phyloP scores from a whole-genome alignment of 2,888 invertebrate species.

The Entomobrya proxima region DNA sequence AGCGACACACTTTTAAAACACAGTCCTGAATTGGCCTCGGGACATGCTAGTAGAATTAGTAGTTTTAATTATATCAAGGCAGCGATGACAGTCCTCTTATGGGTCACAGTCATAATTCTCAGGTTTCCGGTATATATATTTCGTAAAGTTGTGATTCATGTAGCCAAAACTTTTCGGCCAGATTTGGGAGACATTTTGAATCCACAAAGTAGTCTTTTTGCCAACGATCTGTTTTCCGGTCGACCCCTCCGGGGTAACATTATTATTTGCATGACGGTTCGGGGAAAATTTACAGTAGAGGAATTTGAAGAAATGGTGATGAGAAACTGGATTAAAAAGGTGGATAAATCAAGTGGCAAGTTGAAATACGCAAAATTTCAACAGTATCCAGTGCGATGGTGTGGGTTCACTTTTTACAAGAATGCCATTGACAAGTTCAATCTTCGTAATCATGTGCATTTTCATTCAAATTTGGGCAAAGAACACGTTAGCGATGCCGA shows the following conservation, averaged over 20 bases:
- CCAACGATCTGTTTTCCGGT: slow-evolving; percentile 25
- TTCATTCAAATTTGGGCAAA: neutral
- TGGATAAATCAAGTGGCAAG: neutral
- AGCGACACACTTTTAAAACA: too few species aligned
- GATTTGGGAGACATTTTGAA: slow-evolving; percentile 46
- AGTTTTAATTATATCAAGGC: neutral
- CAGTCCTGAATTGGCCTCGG: too few species aligned
- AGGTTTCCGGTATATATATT: slow-evolving; percentile 31
- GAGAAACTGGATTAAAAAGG: slow-evolving; percentile 24
- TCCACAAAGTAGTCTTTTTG: neutral
- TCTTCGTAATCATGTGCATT: slow-evolving; percentile 11
- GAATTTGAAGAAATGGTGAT: neutral
- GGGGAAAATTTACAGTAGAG: neutral
- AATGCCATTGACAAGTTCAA: neutral
- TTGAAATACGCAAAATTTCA: slow-evolving; percentile 21
- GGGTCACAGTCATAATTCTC: neutral
- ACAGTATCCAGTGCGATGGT: slow-evolving; percentile 25
- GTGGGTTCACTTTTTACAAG: slow-evolving; percentile 41
- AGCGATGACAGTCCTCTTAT: neutral
- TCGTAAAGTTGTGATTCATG: neutral
- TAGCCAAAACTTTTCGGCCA: slow-evolving; percentile 17
- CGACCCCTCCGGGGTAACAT: neutral
- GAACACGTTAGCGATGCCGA: neutral
- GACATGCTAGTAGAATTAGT: too few species aligned
- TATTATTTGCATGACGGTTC: neutral